Percentiles rank a stretch among this genome's conserved stretches.
phyloP scores from a whole-genome alignment of 1,140 invertebrate species.

The Drosophila ananassae region DNA sequence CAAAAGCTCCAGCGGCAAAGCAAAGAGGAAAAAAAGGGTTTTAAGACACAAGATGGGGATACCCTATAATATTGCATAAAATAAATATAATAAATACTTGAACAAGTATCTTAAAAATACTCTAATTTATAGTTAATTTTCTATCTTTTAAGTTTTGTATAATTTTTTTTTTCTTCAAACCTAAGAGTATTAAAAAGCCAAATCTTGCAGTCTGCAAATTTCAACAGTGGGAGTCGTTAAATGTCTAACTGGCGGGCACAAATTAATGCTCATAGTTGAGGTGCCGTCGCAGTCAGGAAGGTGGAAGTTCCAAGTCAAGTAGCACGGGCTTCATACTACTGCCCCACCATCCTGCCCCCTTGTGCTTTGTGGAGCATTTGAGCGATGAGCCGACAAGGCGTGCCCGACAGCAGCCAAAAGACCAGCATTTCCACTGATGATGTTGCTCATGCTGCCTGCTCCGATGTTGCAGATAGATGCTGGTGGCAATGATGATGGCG shows the following conservation, averaged over 20 bases:
- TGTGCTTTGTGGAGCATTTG: conserved; percentile 8
- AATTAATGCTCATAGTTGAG: conserved; percentile 66
- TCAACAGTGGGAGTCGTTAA: conserved; percentile 71
- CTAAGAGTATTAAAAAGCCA: conserved; percentile 35
- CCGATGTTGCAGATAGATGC: conserved; percentile 36
- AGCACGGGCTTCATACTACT: conserved; percentile 34
- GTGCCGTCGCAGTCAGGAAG: conserved; percentile 41
- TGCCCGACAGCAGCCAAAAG: conserved; percentile 53
- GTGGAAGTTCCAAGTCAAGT: conserved; percentile 68
- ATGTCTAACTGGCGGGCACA: conserved; percentile 70
- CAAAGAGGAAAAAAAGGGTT: neutral
- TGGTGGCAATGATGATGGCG: conserved; percentile 31
- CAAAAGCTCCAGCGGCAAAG: conserved; percentile 20
- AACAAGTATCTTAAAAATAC: neutral
- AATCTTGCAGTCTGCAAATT: conserved; percentile 33
- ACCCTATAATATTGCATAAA: neutral
- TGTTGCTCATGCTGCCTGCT: conserved; percentile 24
- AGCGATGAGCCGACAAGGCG: conserved; percentile 59
- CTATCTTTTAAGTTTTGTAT: too few species aligned
- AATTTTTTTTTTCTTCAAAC: neutral
- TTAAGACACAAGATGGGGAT: neutral
- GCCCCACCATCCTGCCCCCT: conserved; percentile 7
- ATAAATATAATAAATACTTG: too few species aligned
- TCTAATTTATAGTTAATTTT: too few species aligned
- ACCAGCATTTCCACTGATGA: conserved; percentile 32